phyloP scores from a whole-genome alignment of 2,113 vertebrate genomes.

The Tringa solitaria region DNA sequence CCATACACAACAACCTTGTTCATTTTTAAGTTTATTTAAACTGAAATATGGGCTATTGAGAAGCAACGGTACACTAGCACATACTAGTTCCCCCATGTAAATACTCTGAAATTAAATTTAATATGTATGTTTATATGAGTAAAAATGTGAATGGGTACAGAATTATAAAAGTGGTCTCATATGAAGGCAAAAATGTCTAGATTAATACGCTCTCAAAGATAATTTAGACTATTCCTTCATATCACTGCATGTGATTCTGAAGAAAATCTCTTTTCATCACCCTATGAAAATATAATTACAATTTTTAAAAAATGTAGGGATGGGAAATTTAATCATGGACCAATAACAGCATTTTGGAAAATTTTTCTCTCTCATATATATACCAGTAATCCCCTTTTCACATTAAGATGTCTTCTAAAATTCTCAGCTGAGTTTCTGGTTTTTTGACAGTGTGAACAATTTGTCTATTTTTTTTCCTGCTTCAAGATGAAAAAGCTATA shows the following conservation, averaged over 20 bases:
- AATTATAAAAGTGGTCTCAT: not conserved
- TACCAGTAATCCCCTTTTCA: not conserved
- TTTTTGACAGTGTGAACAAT: not conserved
- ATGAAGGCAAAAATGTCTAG: not conserved
- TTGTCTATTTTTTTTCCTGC: not conserved
- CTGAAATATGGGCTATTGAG: not conserved
- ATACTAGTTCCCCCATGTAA: not conserved
- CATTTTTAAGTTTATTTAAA: not conserved
- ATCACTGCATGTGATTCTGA: not conserved
- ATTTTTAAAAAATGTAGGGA: not conserved
- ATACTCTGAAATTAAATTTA: not conserved
- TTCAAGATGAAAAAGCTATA: not conserved
- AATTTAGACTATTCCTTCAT: not conserved
- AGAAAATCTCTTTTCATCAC: not conserved
- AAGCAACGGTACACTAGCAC: not conserved
- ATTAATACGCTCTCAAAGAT: not conserved
- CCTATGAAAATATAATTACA: not conserved
- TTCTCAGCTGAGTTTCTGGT: not conserved
- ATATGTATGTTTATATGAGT: not conserved
- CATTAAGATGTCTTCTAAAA: not conserved
- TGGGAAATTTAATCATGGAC: not conserved
- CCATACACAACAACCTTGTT: not conserved
- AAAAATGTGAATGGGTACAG: not conserved
- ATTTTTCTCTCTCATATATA: not conserved
- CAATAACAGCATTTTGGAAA: not conserved